Evolutionary conservation across 2,797 vertebrate genomes (phyloP), one percentile per base, ranked within the genome.

Genomic region (Premnoplex brunnescens): DNA sequence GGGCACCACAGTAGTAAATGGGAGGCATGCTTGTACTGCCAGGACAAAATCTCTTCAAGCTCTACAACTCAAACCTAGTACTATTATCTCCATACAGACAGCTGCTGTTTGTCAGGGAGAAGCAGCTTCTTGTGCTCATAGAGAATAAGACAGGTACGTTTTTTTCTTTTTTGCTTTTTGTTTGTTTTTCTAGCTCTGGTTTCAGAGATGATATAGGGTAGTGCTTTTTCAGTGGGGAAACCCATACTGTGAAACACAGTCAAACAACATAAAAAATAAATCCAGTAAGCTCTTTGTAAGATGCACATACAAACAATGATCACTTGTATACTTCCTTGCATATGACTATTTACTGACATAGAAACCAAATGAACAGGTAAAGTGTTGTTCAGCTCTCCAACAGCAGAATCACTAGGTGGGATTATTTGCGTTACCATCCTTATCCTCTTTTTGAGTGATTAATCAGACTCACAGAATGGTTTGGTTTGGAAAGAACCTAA

Each of bases 281-380:
- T 55, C 49, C 64, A 14, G 11, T 44, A 60, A 55, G 5, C 2
- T 62, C 14, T 74, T 28, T 85, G 58, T 75, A 85, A 36, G 10
- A 8, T 0, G 1, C 2, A 8, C 49, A 74, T 49, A 91, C 58
- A 62, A 91, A 72, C 58, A 79, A 16, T 4, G 17, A 36, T 55
- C 24, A 6, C 12, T 69, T 82, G 3, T 48, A 22, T 51, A 36
- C 59, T 83, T 66, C 48, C 21, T 69, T n/a, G 24, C 28, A 12
- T 21, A 27, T 1, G 2, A 58, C 11, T 15, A 13, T 4, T 37
- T 76, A 34, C 6, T 51, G 56, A 71, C 0, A 0, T 14, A 26
- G 52, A 60, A 80, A 37, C 30, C 24, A 78, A 69, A 62, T 22
- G 20, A 56, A 18, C 32, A 68, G 24, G 16, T 63, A 73, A 82